A percentile compares a stretch with the other conserved stretches of the same genome.
Conservation (phyloP, 2,888 invertebrate genomes). For the Thymelicus acteon region DNA sequence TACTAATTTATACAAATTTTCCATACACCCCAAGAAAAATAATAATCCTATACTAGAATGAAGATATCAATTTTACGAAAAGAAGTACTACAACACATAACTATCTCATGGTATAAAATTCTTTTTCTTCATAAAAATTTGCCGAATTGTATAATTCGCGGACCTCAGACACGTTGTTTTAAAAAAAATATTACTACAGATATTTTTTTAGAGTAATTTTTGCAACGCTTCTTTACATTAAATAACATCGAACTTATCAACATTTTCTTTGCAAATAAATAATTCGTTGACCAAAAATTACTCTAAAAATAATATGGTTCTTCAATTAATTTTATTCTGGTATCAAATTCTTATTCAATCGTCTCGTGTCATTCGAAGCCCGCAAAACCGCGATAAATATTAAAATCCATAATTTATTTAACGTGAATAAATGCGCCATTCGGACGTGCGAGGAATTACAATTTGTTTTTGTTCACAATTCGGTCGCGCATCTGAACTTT, state of each 20-base stretch:
- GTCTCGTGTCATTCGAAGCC: constrained; percentile 11
- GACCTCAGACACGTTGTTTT: constrained; percentile 42
- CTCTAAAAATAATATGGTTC: background rate
- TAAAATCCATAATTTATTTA: constrained; percentile 56
- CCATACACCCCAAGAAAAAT: constrained; percentile 78
- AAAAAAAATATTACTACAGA: constrained; percentile 5
- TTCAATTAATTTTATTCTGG: constrained; percentile 1
- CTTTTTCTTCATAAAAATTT: constrained; percentile 52
- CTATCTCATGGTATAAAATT: constrained; percentile 67
- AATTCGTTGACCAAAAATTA: constrained; percentile 4
- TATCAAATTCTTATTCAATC: constrained; percentile 41
- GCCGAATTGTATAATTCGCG: constrained; percentile 46
- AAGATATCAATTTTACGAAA: constrained; percentile 60
- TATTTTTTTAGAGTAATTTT: constrained; percentile 27
- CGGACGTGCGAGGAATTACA: constrained; percentile 57
- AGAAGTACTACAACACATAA: constrained; percentile 47
- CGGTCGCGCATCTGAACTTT: constrained; percentile 53
- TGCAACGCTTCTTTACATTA: constrained; percentile 7
- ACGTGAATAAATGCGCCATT: constrained; percentile 72
- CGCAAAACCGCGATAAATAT: constrained; percentile 44
- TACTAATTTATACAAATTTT: constrained; percentile 80
- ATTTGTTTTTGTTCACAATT: constrained; percentile 46
- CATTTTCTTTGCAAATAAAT: background rate
- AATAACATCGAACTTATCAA: constrained; percentile 1
- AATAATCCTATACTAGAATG: constrained; percentile 62